phyloP scores from a whole-genome alignment of 2,888 invertebrate species.

The Polyommatus iphigenia region DNA sequence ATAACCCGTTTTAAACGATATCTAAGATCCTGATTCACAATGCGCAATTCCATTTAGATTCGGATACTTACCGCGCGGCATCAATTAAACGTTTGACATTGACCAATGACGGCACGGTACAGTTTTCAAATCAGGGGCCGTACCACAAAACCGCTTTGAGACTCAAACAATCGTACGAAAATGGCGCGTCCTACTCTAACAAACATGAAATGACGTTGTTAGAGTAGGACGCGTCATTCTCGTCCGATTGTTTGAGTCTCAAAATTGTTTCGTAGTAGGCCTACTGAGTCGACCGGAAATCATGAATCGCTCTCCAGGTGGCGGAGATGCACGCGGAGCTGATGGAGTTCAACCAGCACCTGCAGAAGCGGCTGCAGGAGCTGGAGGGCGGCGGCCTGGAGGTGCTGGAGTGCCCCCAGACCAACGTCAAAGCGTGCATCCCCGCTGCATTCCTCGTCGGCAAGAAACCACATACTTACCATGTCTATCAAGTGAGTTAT shows the following conservation, averaged over 20 bases:
- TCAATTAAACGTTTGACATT: too few relatives aligned
- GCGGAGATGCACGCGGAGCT: constrained; percentile 97
- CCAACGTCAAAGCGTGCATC: constrained; percentile 90
- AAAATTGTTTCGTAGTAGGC: too few relatives aligned
- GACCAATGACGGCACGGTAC: too few relatives aligned
- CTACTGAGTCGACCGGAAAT: neutral
- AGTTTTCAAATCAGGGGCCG: too few relatives aligned
- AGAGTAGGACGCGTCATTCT: neutral
- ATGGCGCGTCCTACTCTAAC: too few relatives aligned
- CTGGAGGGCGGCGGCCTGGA: constrained; percentile 64
- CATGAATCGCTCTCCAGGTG: constrained; percentile 75
- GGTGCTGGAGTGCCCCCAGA: constrained; percentile 62
- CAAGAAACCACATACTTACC: constrained; percentile 86
- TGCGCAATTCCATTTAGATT: too few relatives aligned
- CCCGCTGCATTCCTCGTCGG: constrained; percentile 89
- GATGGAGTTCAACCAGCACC: constrained; percentile 93
- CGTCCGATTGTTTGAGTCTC: neutral
- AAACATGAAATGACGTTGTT: too few relatives aligned
- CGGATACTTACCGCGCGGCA: too few relatives aligned
- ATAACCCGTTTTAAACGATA: too few relatives aligned
- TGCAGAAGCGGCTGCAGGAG: constrained; percentile 85
- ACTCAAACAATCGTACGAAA: too few relatives aligned
- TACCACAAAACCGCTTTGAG: too few relatives aligned
- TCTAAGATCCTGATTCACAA: too few relatives aligned
- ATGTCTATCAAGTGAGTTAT: constrained; percentile 91